Conservation (phyloP, 2,888 invertebrate species). For the Steinernema carpocapsae region DNA sequence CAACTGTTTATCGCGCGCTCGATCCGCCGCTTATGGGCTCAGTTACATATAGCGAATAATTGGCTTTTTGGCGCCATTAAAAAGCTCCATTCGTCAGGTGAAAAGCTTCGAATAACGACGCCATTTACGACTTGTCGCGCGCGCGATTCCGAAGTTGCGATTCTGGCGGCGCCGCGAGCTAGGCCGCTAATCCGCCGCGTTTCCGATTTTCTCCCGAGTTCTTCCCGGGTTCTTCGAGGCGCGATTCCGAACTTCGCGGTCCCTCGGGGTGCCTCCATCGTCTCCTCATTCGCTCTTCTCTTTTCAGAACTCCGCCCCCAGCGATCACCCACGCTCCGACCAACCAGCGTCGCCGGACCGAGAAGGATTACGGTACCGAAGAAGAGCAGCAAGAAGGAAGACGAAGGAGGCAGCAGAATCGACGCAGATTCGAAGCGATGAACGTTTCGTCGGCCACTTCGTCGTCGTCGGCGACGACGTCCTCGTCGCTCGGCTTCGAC, state of each 20-base stretch:
- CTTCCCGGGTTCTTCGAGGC: neutral
- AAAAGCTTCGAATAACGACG: constrained; percentile 14
- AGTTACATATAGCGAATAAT: constrained; percentile 16
- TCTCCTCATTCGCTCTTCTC: neutral
- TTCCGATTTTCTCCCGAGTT: neutral
- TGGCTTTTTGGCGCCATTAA: constrained; percentile 30
- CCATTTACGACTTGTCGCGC: constrained; percentile 32
- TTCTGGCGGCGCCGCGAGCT: neutral
- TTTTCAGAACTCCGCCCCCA: constrained; percentile 19
- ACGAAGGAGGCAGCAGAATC: no score
- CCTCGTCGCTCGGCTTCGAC: constrained; percentile 48
- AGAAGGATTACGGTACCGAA: constrained; percentile 10
- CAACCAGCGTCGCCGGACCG: neutral
- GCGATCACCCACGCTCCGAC: neutral
- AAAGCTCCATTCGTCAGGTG: constrained; percentile 23
- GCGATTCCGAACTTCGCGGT: neutral
- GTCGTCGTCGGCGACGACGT: constrained; percentile 41
- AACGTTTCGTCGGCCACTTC: constrained; percentile 32
- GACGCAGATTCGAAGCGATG: constrained; percentile 21
- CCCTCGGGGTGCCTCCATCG: neutral
- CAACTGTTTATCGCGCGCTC: constrained; percentile 32
- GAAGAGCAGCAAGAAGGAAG: neutral
- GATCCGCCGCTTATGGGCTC: neutral
- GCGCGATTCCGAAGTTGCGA: constrained; percentile 33
- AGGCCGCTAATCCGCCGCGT: neutral